These are phyloP conservation scores for Volucella bombylans DNA, from an alignment of 2,888 invertebrate species.

Conservation along the genomic window DNA sequence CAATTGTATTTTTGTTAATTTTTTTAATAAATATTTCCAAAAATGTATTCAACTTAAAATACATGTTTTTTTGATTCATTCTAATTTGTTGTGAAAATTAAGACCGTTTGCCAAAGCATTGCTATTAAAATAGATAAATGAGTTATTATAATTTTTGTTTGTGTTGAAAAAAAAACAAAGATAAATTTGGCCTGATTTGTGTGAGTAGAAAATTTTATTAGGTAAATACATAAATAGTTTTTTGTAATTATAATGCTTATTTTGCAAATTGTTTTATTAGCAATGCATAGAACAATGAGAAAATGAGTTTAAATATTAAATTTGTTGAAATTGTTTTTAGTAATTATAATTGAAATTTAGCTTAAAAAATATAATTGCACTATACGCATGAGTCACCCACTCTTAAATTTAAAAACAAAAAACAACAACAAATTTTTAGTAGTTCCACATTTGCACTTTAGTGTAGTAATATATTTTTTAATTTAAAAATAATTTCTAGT, in stretches of 20 bases:
- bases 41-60: slow-evolving; percentile 59
- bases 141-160: slow-evolving; percentile 58
- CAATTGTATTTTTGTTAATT: slow-evolving; percentile 81
- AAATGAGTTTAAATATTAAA: slow-evolving; percentile 59
- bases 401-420: slow-evolving; percentile 74
- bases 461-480: slow-evolving; percentile 62
- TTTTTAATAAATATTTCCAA: slow-evolving; percentile 68
- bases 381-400: slow-evolving; percentile 83
- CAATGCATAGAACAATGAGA: slow-evolving; percentile 69
- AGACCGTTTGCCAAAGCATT: slow-evolving; percentile 73
- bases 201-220: slow-evolving; percentile 67
- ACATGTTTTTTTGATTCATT: slow-evolving; percentile 57
- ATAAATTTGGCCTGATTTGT: slow-evolving; percentile 68
- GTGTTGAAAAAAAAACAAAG: slow-evolving; percentile 28
- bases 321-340: slow-evolving; percentile 51
- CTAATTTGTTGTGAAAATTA: slow-evolving; percentile 77
- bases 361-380: slow-evolving; percentile 83
- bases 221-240: slow-evolving; percentile 49
- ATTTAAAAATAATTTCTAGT: slow-evolving; percentile 36
- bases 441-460: slow-evolving; percentile 70
- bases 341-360: slow-evolving; percentile 74
- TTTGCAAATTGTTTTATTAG: slow-evolving; percentile 73
- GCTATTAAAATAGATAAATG: slow-evolving; percentile 66
- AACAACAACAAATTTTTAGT: slow-evolving; percentile 19
- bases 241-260: slow-evolving; percentile 61